phyloP scores from a whole-genome alignment of 2,113 vertebrate genomes.

The Colistium nudipinnis region DNA sequence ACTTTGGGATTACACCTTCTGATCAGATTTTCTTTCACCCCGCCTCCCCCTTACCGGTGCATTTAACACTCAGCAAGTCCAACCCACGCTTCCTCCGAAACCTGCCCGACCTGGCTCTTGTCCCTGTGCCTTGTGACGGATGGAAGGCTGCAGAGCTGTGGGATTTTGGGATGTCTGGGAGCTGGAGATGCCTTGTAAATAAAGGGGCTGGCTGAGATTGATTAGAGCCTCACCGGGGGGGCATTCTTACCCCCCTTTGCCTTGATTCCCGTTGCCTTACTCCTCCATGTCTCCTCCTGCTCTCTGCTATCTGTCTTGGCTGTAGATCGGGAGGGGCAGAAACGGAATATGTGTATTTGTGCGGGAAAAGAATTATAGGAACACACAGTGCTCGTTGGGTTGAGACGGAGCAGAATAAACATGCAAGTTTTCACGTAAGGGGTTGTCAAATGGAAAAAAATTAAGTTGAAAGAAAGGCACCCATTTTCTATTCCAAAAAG shows the following conservation, averaged over 20 bases:
- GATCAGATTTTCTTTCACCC: constrained; percentile 37
- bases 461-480: constrained; percentile 30
- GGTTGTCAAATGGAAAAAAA: constrained; percentile 40
- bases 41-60: constrained; percentile 15
- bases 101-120: constrained; percentile 8
- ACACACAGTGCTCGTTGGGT: not conserved
- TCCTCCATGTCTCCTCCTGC: constrained; percentile 16
- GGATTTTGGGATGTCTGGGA: constrained; percentile 38
- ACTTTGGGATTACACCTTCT: constrained; percentile 43
- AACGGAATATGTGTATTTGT: constrained; percentile 31
- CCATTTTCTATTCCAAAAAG: constrained; percentile 16
- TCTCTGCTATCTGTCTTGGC: constrained; percentile 29
- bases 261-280: constrained; percentile 40
- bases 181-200: constrained; percentile 39
- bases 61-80: constrained; percentile 21
- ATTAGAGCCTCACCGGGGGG: not conserved
- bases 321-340: constrained; percentile 13
- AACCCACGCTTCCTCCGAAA: not conserved
- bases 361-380: constrained; percentile 28
- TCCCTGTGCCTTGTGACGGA: constrained; percentile 17
- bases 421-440: constrained; percentile 20
- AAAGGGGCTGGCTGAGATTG: constrained; percentile 28
- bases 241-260: constrained; percentile 41
- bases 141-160: constrained; percentile 23
- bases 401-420: constrained; percentile 16